phyloP scores from a whole-genome alignment of 2,113 vertebrate genomes.

The Eleginops maclovinus region DNA sequence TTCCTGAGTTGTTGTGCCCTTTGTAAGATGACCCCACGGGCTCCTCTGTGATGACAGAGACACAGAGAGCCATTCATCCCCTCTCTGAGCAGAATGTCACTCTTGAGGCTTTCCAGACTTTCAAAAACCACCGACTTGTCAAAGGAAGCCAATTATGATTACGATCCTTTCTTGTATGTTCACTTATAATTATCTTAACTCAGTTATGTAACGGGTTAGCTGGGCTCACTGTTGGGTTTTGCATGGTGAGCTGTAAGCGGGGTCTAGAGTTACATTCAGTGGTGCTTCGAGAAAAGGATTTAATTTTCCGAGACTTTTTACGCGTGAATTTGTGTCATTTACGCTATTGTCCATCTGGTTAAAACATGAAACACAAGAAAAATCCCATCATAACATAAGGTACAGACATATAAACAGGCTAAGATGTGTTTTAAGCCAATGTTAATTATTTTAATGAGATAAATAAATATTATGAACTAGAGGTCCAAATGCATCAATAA shows the following conservation, averaged over 20 bases:
- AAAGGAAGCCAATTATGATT: conserved; percentile 64
- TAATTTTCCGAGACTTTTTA: conserved; percentile 23
- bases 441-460: not conserved
- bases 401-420: not conserved
- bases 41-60: conserved; percentile 63
- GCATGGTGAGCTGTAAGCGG: conserved; percentile 30
- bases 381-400: not conserved
- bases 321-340: conserved; percentile 33
- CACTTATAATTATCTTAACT: conserved; percentile 60
- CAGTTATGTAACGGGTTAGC: conserved; percentile 48
- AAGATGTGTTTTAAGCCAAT: not conserved
- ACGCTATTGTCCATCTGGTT: conserved; percentile 6
- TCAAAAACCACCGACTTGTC: conserved; percentile 67
- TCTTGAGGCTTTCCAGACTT: conserved; percentile 61
- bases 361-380: not conserved
- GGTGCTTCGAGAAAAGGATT: conserved; percentile 33
- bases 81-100: conserved; percentile 57
- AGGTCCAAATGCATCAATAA: not conserved
- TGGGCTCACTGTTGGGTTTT: conserved; percentile 28
- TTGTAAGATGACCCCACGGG: conserved; percentile 63
- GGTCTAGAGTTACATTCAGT: conserved; percentile 56
- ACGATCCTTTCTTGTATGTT: conserved; percentile 39
- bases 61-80: conserved; percentile 74
- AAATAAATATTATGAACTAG: not conserved
- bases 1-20: conserved; percentile 51